Evolutionary conservation across 2,113 vertebrate species (phyloP).

Genomic region (Alethe castanea): DNA sequence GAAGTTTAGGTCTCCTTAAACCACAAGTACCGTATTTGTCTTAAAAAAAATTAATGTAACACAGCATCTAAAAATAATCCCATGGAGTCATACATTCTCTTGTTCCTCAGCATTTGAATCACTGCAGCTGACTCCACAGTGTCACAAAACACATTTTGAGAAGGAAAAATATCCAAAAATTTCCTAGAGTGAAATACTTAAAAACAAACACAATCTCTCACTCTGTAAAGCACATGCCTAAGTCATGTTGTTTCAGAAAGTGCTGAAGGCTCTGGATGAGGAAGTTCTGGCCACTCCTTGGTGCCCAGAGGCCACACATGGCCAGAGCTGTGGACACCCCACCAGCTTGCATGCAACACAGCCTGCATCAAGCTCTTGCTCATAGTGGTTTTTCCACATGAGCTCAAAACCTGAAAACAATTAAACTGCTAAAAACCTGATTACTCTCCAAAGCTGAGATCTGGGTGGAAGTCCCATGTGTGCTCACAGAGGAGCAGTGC

Average conservation of each 20-base stretch:
- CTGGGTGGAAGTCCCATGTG: background rate
- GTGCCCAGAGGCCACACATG: background rate
- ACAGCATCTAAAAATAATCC: constrained; percentile 23
- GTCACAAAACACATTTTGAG: background rate
- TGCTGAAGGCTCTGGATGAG: background rate
- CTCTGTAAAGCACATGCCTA: background rate
- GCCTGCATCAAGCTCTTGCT: background rate
- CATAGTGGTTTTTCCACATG: fast-evolving
- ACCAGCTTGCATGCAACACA: background rate
- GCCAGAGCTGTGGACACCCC: background rate
- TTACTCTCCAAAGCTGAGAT: background rate
- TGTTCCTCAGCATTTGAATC: constrained; percentile 7
- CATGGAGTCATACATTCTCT: background rate
- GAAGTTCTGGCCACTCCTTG: background rate
- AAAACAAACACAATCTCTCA: background rate
- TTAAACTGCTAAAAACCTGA: background rate
- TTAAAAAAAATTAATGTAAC: background rate
- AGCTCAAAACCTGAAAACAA: background rate
- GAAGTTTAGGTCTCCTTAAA: constrained; percentile 9
- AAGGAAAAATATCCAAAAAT: background rate
- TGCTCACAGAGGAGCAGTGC: background rate
- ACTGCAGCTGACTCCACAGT: background rate
- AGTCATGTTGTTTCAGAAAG: background rate
- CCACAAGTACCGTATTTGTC: background rate
- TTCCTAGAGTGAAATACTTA: background rate